phyloP scores from a whole-genome alignment of 1,140 invertebrate genomes.

The Metopolophium dirhodum region DNA sequence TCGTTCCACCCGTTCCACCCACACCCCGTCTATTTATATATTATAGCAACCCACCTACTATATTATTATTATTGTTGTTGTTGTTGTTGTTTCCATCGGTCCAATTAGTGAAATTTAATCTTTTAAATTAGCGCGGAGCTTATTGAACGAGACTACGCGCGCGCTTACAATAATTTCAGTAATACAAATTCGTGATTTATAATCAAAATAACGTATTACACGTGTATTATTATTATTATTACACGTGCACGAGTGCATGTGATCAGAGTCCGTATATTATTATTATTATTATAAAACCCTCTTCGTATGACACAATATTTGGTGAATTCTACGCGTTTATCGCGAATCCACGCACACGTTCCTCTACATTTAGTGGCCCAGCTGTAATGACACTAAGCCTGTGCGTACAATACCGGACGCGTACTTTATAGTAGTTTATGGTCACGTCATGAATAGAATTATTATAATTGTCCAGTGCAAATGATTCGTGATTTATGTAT shows the following conservation, averaged over 20 bases:
- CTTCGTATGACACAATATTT: not conserved
- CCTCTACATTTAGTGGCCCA: not conserved
- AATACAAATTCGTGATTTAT: conserved; percentile 29
- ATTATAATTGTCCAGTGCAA: not conserved
- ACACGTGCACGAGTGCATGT: not conserved
- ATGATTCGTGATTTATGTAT: not conserved
- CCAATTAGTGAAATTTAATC: conserved; percentile 12
- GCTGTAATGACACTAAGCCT: not conserved
- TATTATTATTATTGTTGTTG: not conserved
- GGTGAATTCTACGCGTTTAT: not conserved
- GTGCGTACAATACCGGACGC: not conserved
- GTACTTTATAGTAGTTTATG: not conserved
- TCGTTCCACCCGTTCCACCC: too few relatives aligned
- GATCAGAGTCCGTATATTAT: not conserved
- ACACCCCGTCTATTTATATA: not conserved
- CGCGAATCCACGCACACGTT: not conserved
- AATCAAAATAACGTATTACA: conserved; percentile 22
- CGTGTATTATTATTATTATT: not conserved
- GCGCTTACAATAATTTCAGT: not conserved
- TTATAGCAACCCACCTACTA: not conserved
- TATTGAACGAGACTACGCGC: not conserved
- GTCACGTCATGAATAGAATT: not conserved
- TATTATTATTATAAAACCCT: not conserved
- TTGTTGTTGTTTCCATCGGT: not conserved
- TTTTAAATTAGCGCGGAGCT: conserved; percentile 16